phyloP scores from a whole-genome alignment of 2,113 vertebrate species.

The Colossoma macropomum region DNA sequence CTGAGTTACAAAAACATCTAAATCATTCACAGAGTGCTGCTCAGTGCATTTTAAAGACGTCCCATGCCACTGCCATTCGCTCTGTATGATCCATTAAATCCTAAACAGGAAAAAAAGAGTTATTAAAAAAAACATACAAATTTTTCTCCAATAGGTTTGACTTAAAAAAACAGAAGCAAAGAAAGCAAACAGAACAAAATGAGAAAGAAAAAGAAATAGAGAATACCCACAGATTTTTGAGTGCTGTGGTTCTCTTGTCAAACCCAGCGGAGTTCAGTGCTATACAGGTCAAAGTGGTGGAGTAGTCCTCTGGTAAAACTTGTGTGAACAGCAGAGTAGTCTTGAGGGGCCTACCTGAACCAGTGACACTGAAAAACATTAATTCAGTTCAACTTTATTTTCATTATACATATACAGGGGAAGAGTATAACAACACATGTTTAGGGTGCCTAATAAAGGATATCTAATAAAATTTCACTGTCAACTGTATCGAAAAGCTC shows the following conservation, averaged over 20 bases:
- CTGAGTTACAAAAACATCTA: background rate
- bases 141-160: too few relatives aligned
- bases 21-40: too few relatives aligned
- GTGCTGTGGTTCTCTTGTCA: background rate
- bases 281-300: constrained; percentile 18
- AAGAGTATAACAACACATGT: too few relatives aligned
- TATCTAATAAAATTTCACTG: too few relatives aligned
- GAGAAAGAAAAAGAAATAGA: too few relatives aligned
- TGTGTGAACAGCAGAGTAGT: background rate
- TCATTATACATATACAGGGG: too few relatives aligned
- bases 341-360: background rate
- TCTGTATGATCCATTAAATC: too few relatives aligned
- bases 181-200: background rate
- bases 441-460: too few relatives aligned
- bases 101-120: background rate
- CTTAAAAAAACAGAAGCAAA: background rate
- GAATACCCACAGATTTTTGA: background rate
- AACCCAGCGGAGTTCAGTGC: constrained; percentile 29
- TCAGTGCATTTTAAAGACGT: background rate
- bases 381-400: too few relatives aligned
- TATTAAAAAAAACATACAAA: background rate
- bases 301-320: background rate
- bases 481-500: too few relatives aligned
- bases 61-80: background rate
- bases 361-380: too few relatives aligned